Percentiles rank a stretch among this genome's conserved stretches.
These are phyloP conservation scores for Platichthys stellatus DNA, from an alignment of 2,113 vertebrate genomes.

Conservation along the genomic window DNA sequence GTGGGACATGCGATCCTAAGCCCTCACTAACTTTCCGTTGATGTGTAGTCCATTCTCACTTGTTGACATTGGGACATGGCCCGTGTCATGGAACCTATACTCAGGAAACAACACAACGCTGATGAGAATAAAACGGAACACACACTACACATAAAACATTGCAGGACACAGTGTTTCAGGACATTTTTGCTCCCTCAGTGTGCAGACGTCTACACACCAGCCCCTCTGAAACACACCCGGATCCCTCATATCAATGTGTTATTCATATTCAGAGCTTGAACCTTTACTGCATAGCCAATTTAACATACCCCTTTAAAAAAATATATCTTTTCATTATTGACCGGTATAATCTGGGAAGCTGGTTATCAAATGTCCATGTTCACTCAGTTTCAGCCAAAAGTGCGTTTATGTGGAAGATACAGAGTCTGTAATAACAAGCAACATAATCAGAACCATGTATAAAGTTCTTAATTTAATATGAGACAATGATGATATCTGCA, in stretches of 20 bases:
- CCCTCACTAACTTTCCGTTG: no score
- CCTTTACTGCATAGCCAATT: background rate
- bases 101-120: background rate
- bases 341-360: background rate
- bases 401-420: no score
- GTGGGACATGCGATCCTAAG: no score
- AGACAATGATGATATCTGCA: background rate
- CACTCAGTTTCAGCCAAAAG: background rate
- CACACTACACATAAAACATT: slow-evolving; percentile 16
- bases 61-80: background rate
- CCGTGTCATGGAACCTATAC: background rate
- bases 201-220: slow-evolving; percentile 13
- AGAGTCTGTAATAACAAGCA: no score
- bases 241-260: slow-evolving; percentile 7
- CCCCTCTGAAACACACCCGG: slow-evolving; percentile 24
- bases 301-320: background rate
- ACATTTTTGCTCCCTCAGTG: background rate
- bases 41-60: background rate
- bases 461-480: background rate
- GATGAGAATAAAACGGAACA: background rate
- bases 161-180: slow-evolving; percentile 6
- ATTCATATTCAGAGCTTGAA: slow-evolving; percentile 25
- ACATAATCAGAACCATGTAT: no score
- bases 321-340: background rate
- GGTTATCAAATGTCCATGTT: background rate